Conservation (phyloP, 1,140 invertebrate genomes). For the Eufriesea mexicana region DNA sequence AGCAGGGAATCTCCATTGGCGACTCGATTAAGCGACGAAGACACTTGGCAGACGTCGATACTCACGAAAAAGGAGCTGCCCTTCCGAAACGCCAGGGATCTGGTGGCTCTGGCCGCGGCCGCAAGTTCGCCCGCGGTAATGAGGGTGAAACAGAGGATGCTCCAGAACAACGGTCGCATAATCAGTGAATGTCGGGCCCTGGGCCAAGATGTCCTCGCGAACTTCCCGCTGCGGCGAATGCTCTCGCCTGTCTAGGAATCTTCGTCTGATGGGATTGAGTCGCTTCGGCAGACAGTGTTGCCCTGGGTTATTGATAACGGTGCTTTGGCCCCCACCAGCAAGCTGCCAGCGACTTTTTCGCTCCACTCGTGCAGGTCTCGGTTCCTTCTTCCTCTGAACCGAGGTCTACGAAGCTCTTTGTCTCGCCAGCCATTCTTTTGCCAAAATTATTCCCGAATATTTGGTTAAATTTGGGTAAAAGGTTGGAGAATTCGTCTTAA, state of each 20-base stretch:
- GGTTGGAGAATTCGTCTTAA: neutral
- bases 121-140: conserved; percentile 5
- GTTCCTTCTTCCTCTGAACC: neutral
- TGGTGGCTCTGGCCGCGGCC: conserved; percentile 58
- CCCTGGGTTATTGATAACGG: conserved; percentile 25
- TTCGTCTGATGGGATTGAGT: conserved; percentile 3
- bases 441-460: neutral
- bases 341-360: neutral
- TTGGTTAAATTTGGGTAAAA: neutral
- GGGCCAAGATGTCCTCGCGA: conserved; percentile 35
- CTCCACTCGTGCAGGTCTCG: neutral
- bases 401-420: neutral
- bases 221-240: conserved; percentile 54
- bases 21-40: neutral
- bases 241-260: conserved; percentile 14
- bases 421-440: neutral
- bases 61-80: conserved; percentile 80
- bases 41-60: conserved; percentile 43
- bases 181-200: conserved; percentile 28
- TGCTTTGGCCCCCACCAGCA: conserved; percentile 5
- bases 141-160: conserved; percentile 53
- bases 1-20: neutral
- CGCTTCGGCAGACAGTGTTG: conserved; percentile 25
- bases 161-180: conserved; percentile 66
- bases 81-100: conserved; percentile 75